Evolutionary conservation across 2,113 vertebrate genomes (phyloP), one percentile per base, ranked within the genome.

Genomic region (Orthonyx spaldingii): DNA sequence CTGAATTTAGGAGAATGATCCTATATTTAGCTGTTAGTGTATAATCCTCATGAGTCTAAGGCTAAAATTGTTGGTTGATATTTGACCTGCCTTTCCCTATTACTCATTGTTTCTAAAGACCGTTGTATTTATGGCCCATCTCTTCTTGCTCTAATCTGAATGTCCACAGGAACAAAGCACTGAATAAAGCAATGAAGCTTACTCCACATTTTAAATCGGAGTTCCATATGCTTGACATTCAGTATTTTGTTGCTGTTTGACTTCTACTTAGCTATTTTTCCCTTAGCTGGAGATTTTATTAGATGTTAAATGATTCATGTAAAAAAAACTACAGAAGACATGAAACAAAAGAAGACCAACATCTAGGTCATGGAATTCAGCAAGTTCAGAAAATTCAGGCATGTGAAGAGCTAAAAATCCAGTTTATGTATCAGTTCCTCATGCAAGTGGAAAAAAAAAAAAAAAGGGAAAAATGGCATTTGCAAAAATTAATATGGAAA

Each of bases 1-100:
- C 69, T 82, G 53, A 89, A 93, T 78, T 94, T 95, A 84, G 71
- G 28, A 90, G 66, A 88, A 94, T 50, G 44, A 35, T 72, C 11
- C 82, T 80, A 77, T 85, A 87, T 96, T 90, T 88, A 93, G 68
- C 52, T 86, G 37, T 59, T 88, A 74, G 79, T 53, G 63, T 47
- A 88, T 63, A 91, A 79, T 17, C 20, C 52, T 85, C 35, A 59
- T 13, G 24, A 81, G 87, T 93, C 35, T 55, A 22, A 85, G 35
- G 66, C 33, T 95, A 80, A 91, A 90, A 85, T 35, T 88, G 63
- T 47, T 84, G 61, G 30, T n/a, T 91, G 66, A 66, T 96, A 95
- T 52, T 91, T 95, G 87, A 90, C 94, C 81, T 90, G 55, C n/a
- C 55, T 92, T 96, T 71, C 55, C 55, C 75, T 92, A 41, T 78